These are phyloP conservation scores for western clawed frog (Xenopus tropicalis) DNA, from an alignment of 2,113 vertebrate species.

Conservation along the genomic window UCB_Xtro_10.0 CM004443.2:145079001-145079500, in stretches of 20 bases:
- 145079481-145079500: no score
- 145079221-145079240: no score
- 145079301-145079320: slow-evolving; percentile 75
- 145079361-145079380: slow-evolving; percentile 75
- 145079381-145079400: slow-evolving; percentile 78
- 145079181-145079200: background rate
- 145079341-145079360: slow-evolving; percentile 78
- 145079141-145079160: slow-evolving; percentile 41
- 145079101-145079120: slow-evolving; percentile 75
- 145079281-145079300: slow-evolving; percentile 67
- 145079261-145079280: slow-evolving; percentile 19
- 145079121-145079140: slow-evolving; percentile 12
- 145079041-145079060: slow-evolving; percentile 87
- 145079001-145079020: slow-evolving; percentile 83
- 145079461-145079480: background rate
- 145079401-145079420: background rate
- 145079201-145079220: background rate
- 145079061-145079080: slow-evolving; percentile 81
- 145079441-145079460: background rate
- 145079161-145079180: background rate
- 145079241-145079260: no score
- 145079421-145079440: background rate
- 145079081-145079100: slow-evolving; percentile 78
- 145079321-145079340: slow-evolving; percentile 75
- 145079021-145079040: slow-evolving; percentile 76